Percentiles rank a stretch among this genome's conserved stretches.
phyloP scores from a whole-genome alignment of 2,888 invertebrate genomes.

The Eristalis pertinax region DNA sequence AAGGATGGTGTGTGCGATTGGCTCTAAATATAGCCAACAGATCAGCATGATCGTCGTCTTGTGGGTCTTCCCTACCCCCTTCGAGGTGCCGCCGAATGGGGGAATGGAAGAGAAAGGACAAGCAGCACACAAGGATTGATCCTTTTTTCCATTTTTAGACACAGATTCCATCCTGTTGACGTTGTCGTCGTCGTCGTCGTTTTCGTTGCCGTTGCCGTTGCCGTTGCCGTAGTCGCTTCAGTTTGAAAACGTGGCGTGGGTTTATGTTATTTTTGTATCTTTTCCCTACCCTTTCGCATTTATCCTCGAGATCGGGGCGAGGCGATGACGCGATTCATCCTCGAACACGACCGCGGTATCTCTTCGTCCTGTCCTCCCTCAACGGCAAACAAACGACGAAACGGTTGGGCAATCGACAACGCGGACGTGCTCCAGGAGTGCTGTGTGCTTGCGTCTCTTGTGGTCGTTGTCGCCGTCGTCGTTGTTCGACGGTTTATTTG shows the following conservation, averaged over 20 bases:
- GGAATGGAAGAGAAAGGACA: conserved; percentile 23
- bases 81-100: conserved; percentile 9
- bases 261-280: conserved; percentile 43
- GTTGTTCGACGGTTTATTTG: conserved; percentile 59
- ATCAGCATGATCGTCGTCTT: conserved; percentile 12
- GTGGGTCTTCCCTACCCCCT: conserved; percentile 42
- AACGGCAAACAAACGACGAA: neutral
- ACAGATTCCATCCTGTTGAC: conserved; percentile 45
- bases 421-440: conserved; percentile 53
- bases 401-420: neutral
- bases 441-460: neutral
- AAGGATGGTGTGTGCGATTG: conserved; percentile 27
- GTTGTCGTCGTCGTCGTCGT: conserved; percentile 13
- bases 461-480: conserved; percentile 8
- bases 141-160: conserved; percentile 70
- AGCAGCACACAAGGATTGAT: conserved; percentile 56
- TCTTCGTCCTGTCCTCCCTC: conserved; percentile 50
- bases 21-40: conserved; percentile 57
- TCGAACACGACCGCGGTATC: conserved; percentile 21
- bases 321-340: conserved; percentile 52
- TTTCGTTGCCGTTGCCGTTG: neutral
- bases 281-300: conserved; percentile 46
- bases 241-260: conserved; percentile 57
- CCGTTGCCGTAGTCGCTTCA: neutral
- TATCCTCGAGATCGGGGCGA: conserved; percentile 58